Conservation (phyloP, 2,113 vertebrate genomes). For the Phocoena phocoena region DNA sequence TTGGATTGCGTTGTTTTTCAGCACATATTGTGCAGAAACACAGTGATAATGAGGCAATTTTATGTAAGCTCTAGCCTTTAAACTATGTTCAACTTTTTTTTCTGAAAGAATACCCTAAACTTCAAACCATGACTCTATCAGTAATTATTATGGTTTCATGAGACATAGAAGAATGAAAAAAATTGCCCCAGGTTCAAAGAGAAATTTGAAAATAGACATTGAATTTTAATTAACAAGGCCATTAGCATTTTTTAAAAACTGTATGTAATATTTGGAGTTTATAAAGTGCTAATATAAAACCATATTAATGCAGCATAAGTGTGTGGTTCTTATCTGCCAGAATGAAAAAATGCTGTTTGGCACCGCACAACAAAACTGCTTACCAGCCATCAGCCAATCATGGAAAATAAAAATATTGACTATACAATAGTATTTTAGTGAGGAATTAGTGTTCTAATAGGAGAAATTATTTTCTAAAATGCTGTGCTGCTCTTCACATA, state of each 20-base stretch:
- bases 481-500: not conserved
- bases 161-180: not conserved
- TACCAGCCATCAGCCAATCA: not conserved
- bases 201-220: not conserved
- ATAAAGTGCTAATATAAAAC: not conserved
- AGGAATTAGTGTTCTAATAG: not conserved
- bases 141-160: not conserved
- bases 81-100: not conserved
- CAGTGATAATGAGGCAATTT: not conserved
- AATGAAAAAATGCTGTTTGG: not conserved
- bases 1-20: not conserved
- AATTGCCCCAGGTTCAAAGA: not conserved
- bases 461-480: not conserved
- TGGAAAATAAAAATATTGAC: not conserved
- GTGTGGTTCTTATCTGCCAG: not conserved
- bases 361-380: not conserved
- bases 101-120: not conserved
- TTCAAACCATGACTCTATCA: not conserved
- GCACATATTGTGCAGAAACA: not conserved
- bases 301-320: conserved; percentile 7
- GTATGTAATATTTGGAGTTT: not conserved
- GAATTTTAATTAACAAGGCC: conserved; percentile 31
- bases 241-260: conserved; percentile 18
- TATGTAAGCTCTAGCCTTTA: not conserved
- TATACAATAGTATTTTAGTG: not conserved